Conservation (phyloP, 2,797 vertebrate genomes). For the Phoeniculus purpureus region DNA sequence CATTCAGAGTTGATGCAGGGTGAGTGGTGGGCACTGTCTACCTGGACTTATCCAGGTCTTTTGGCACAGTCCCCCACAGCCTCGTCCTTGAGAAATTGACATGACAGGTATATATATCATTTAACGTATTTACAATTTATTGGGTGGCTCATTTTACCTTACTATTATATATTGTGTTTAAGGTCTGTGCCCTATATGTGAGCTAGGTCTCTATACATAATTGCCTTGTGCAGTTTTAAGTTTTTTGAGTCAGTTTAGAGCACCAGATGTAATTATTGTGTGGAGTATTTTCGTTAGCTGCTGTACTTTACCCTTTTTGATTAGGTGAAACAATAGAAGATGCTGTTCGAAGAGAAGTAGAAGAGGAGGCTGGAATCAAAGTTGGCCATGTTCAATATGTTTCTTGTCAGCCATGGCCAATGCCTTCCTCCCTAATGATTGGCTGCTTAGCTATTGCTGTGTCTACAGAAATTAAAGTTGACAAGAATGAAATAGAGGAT, state of each 20-base stretch:
- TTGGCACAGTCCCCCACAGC: too few relatives aligned
- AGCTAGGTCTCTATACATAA: constrained; percentile 2
- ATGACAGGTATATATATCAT: too few relatives aligned
- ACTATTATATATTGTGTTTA: not conserved
- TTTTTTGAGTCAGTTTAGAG: constrained; percentile 37
- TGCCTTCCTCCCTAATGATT: constrained; percentile 96
- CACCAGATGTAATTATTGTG: not conserved
- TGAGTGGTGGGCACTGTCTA: too few relatives aligned
- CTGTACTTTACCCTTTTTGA: constrained; percentile 64
- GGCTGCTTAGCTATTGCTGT: constrained; percentile 89
- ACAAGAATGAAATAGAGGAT: constrained; percentile 93
- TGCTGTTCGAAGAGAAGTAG: constrained; percentile 91
- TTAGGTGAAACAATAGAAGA: constrained; percentile 92
- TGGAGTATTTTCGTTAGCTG: constrained; percentile 32
- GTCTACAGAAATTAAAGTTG: constrained; percentile 90
- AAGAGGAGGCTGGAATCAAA: constrained; percentile 91
- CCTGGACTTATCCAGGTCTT: too few relatives aligned
- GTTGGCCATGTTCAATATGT: constrained; percentile 89
- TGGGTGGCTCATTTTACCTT: not conserved
- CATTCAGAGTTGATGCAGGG: too few relatives aligned
- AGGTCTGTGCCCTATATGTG: not conserved
- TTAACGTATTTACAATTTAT: too few relatives aligned
- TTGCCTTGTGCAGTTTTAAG: constrained; percentile 28
- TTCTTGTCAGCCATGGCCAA: constrained; percentile 94
- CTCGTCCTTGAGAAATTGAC: too few relatives aligned